Percentiles rank a stretch among this genome's conserved stretches.
Conservation (phyloP, 2,888 invertebrate species). For the Heliconius cydno region DNA sequence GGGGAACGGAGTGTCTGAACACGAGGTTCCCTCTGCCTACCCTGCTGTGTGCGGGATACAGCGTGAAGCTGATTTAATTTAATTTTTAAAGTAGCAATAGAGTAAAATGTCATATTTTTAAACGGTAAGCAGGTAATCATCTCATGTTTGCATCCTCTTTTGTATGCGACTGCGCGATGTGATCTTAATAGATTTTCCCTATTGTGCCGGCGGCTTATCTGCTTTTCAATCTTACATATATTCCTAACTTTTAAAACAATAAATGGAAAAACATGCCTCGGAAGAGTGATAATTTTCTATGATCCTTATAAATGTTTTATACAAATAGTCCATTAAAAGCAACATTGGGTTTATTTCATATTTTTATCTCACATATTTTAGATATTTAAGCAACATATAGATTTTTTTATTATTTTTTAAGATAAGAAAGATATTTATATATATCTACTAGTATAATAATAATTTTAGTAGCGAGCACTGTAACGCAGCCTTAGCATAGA, state of each 20-base stretch:
- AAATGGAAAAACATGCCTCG: too few species aligned
- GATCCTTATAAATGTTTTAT: background rate
- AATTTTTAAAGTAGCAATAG: background rate
- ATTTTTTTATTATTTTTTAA: too few species aligned
- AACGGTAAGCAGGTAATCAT: background rate
- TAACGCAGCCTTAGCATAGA: conserved; percentile 27
- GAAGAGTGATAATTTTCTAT: too few species aligned
- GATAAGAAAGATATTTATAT: background rate
- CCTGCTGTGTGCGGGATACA: too few species aligned
- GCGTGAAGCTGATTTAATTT: too few species aligned
- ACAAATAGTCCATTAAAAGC: background rate
- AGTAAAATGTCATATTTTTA: background rate
- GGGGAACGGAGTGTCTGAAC: too few species aligned
- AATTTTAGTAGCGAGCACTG: background rate
- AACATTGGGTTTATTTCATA: background rate
- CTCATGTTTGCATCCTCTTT: background rate
- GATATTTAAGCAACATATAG: background rate
- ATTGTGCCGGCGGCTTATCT: too few species aligned
- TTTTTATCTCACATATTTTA: background rate
- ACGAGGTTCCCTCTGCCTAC: too few species aligned
- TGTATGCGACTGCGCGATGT: background rate
- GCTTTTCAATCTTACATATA: background rate
- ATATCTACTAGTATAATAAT: background rate
- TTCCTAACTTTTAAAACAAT: background rate
- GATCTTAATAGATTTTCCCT: background rate